Evolutionary conservation across 2,888 invertebrate genomes (phyloP), one percentile per base, ranked within the genome.

Genomic region (Acronicta leporina): DNA sequence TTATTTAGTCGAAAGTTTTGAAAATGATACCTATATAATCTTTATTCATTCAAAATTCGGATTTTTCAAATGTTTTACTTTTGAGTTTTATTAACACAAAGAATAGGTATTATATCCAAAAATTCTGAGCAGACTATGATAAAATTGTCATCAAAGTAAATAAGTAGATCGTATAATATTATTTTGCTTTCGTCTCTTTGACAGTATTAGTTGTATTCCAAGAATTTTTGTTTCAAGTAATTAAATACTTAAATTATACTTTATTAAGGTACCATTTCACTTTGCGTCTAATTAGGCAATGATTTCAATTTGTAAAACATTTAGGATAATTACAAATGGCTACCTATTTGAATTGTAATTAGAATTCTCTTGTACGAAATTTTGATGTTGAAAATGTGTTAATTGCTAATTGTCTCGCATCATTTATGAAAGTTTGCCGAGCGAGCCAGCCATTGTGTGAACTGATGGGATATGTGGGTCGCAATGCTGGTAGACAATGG

Each of bases 351-450:
- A 10, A 49, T n/a, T 49, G 10, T 11, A 60, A 46, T 51, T 20
- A 41, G 20, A 27, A 6, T 27, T 41, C n/a, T n/a, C n/a, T 25
- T 50, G n/a, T n/a, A 20, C 15, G 4, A 45, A 46, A 40, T 52
- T 51, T 47, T 13, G 48, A 25, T 50, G 14, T 10, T 30, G 38
- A 40, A 55, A 60, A 51, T 49, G 48, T 49, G 69, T 46, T 73
- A 55, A 68, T 68, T 63, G 45, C 54, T 52, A 62, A 68, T 68
- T 73, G 68, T 62, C 52, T 52, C 63, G 35, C 49, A 46, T 46
- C 45, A 56, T 55, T 62, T 55, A 45, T 52, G 68, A 44, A 73
- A 47, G 61, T 73, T 67, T 40, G 14, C 42, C 45, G 68, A 52
- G 42, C 54, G 54, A 47, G 54, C 61, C 68, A 61, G 41, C 42